A percentile compares a stretch with the other conserved stretches of the same genome.
These are phyloP conservation scores for Bombus haemorrhoidalis DNA, from an alignment of 1,140 invertebrate species.

Conservation along the genomic window DNA sequence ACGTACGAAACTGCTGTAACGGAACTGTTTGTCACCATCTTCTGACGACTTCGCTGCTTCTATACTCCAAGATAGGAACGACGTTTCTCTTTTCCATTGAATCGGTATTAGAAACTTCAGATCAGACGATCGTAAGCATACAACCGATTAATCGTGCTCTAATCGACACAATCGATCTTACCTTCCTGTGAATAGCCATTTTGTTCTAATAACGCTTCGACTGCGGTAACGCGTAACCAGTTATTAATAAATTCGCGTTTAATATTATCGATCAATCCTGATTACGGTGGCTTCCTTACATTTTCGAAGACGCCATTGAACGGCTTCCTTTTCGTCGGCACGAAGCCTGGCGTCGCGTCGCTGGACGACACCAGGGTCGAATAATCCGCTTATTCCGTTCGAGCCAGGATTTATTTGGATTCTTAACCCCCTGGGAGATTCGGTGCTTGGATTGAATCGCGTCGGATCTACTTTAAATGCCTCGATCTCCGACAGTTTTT, in stretches of 20 bases:
- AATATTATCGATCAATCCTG: conserved; percentile 39
- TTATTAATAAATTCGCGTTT: neutral
- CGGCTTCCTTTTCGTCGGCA: conserved; percentile 39
- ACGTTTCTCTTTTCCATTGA: neutral
- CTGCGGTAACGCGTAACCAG: neutral
- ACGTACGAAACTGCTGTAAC: neutral
- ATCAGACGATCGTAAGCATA: too few species aligned
- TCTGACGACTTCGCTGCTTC: neutral
- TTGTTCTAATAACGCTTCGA: neutral
- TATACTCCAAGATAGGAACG: neutral
- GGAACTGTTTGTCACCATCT: neutral
- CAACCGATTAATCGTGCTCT: too few species aligned
- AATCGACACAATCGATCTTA: too few species aligned
- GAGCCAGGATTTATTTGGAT: conserved; percentile 50
- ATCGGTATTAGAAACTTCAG: too few species aligned
- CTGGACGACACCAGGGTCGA: conserved; percentile 23
- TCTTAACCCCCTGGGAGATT: conserved; percentile 31
- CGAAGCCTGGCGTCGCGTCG: conserved; percentile 29
- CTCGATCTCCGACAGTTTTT: conserved; percentile 5
- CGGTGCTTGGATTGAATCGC: conserved; percentile 29
- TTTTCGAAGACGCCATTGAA: conserved; percentile 8
- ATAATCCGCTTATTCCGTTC: conserved; percentile 49
- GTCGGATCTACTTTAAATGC: conserved; percentile 41
- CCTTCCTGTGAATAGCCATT: neutral
- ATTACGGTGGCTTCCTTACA: conserved; percentile 48